Evolutionary conservation across 2,888 invertebrate genomes (phyloP).

Genomic region (Himalopsyche japonica): DNA sequence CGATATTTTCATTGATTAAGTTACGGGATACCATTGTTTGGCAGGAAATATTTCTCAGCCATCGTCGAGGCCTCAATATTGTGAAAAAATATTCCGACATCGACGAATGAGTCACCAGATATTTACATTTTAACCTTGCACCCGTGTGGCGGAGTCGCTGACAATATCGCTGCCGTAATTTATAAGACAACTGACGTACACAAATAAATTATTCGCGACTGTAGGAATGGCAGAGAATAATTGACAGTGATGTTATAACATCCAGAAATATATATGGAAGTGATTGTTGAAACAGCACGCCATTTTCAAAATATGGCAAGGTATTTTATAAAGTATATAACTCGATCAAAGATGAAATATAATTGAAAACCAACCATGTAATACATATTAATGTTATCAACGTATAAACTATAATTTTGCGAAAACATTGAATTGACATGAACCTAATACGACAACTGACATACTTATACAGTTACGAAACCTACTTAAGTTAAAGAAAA

Average conservation of each 20-base stretch:
- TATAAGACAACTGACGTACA: constrained; percentile 15
- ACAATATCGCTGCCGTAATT: neutral
- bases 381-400: neutral
- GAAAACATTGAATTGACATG: neutral
- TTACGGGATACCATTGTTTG: neutral
- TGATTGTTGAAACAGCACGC: neutral
- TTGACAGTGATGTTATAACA: too few relatives aligned
- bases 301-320: neutral
- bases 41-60: neutral
- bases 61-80: neutral
- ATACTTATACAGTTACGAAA: neutral
- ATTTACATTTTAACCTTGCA: constrained; percentile 32
- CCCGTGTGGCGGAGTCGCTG: constrained; percentile 4
- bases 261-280: too few relatives aligned
- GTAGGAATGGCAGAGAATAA: neutral
- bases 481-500: neutral
- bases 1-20: neutral
- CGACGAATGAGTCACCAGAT: constrained; percentile 30
- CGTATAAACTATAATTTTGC: neutral
- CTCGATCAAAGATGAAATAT: neutral
- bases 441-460: neutral
- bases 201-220: neutral
- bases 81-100: constrained; percentile 8
- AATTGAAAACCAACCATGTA: neutral
- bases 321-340: too few relatives aligned